These are phyloP conservation scores for Amphiduros pacificus DNA, from an alignment of 2,888 invertebrate genomes.

Conservation along the genomic window DNA sequence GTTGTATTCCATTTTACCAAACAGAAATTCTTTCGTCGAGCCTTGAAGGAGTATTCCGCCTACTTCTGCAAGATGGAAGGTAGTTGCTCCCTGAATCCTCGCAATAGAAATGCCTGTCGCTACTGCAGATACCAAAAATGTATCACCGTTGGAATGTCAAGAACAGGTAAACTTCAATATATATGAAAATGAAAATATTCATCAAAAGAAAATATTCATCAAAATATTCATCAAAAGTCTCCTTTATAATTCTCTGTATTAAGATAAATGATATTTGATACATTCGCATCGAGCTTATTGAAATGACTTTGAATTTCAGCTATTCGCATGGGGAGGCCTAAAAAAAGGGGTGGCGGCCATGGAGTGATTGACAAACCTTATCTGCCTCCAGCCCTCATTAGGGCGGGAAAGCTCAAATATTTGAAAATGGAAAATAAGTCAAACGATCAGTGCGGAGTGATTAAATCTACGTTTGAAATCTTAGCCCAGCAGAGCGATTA, in stretches of 20 bases:
- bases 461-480: no score
- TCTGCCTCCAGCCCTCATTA: not conserved
- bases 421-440: no score
- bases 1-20: no score
- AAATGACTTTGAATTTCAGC: slow-evolving; percentile 15
- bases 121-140: slow-evolving; percentile 56
- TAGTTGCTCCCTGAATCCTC: slow-evolving; percentile 51
- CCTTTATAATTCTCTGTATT: not conserved
- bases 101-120: slow-evolving; percentile 54
- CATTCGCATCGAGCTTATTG: not conserved
- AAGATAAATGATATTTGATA: not conserved
- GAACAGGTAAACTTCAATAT: slow-evolving; percentile 26
- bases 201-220: not conserved
- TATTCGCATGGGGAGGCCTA: slow-evolving; percentile 33
- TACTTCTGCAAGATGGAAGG: slow-evolving; percentile 47
- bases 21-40: slow-evolving; percentile 58
- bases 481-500: no score
- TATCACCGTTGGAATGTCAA: slow-evolving; percentile 52
- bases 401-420: no score
- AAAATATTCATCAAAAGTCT: not conserved
- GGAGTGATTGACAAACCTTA: not conserved
- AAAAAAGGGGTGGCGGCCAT: slow-evolving; percentile 14
- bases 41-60: slow-evolving; percentile 46
- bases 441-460: no score
- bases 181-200: not conserved